Conservation (phyloP, 37 sponge, comb jelly and placozoan species). For the Mnemiopsis leidyi region DNA sequence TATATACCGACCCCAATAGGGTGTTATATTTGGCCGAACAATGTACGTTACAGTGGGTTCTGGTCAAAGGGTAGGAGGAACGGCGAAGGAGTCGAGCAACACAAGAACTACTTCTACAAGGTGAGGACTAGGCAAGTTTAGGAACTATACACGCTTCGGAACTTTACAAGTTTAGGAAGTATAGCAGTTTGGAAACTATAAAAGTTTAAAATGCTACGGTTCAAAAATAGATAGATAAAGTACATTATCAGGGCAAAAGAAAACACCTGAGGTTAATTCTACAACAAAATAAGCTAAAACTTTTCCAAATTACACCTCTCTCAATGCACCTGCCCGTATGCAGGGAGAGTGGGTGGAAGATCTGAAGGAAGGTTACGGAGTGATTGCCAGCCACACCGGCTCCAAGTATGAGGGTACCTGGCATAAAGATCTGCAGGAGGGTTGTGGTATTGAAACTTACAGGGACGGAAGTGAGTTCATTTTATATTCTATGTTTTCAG, state of each 20-base stretch:
- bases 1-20: no score
- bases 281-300: no score
- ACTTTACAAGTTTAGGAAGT: no score
- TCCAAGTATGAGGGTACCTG: not conserved
- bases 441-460: not conserved
- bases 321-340: no score
- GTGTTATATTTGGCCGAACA: not conserved
- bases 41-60: not conserved
- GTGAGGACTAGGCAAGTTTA: not conserved
- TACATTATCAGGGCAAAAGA: not conserved
- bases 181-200: no score
- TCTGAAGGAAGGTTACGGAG: not conserved
- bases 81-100: not conserved
- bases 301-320: no score
- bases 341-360: not conserved
- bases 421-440: not conserved
- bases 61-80: not conserved
- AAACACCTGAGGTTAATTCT: not conserved
- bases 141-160: no score
- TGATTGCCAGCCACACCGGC: not conserved
- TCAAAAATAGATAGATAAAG: no score
- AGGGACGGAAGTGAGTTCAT: not conserved
- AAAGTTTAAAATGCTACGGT: no score
- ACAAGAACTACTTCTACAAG: not conserved
- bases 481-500: no score